phyloP scores from a whole-genome alignment of 2,888 invertebrate species.

The Thereva nobilitata region DNA sequence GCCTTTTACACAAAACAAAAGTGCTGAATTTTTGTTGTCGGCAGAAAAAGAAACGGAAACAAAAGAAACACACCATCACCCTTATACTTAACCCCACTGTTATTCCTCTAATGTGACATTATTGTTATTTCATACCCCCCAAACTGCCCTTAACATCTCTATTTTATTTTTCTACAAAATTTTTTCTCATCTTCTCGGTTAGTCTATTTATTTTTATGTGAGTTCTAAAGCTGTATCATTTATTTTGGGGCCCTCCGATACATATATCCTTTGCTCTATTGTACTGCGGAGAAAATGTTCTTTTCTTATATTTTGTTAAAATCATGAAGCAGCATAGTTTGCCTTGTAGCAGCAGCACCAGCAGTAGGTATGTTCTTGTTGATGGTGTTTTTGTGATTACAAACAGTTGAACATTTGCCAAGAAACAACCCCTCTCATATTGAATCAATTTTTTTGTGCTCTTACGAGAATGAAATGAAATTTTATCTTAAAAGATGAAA shows the following conservation, averaged over 20 bases:
- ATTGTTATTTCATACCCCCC: conserved; percentile 21
- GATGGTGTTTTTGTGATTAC: conserved; percentile 7
- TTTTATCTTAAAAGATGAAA: too few species aligned
- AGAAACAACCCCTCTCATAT: not conserved
- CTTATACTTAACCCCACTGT: conserved; percentile 5
- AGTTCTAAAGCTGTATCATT: not conserved
- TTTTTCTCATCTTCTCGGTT: not conserved
- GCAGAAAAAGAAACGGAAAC: conserved; percentile 5
- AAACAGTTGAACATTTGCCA: conserved; percentile 19
- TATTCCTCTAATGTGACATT: conserved; percentile 20
- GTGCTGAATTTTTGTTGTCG: not conserved
- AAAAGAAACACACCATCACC: conserved; percentile 11
- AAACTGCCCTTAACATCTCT: conserved; percentile 10
- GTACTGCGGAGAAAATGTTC: too few species aligned
- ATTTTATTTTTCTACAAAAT: not conserved
- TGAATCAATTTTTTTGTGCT: conserved; percentile 14
- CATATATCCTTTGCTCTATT: too few species aligned
- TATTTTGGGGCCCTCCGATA: too few species aligned
- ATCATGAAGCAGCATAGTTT: too few species aligned
- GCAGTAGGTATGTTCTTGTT: conserved; percentile 2
- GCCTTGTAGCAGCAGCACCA: not conserved
- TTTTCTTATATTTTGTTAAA: too few species aligned
- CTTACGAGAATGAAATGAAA: too few species aligned
- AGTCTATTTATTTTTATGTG: conserved; percentile 22
- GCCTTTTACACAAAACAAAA: too few species aligned